These are phyloP conservation scores for Sceliomorpha sp. DNA, from an alignment of 2,888 invertebrate species.

Conservation along the genomic window DNA sequence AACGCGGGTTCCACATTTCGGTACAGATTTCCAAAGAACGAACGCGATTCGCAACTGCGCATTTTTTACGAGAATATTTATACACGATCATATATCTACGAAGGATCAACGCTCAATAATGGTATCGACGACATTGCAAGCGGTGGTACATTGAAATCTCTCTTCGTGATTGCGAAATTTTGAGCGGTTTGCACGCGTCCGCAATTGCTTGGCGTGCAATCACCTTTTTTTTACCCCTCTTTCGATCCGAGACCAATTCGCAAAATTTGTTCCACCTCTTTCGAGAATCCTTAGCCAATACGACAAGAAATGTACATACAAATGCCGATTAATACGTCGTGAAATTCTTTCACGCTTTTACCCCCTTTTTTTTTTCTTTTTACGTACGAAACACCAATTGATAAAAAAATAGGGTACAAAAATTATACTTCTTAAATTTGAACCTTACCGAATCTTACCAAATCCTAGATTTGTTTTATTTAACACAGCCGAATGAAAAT, in stretches of 20 bases:
- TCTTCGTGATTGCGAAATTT: conserved; percentile 33
- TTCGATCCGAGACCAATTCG: conserved; percentile 61
- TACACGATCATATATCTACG: no score
- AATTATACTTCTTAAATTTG: conserved; percentile 76
- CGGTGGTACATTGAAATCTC: conserved; percentile 40
- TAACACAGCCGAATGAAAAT: conserved; percentile 80
- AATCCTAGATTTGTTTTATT: conserved; percentile 63
- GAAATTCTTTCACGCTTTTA: conserved; percentile 50
- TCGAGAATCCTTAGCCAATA: conserved; percentile 26
- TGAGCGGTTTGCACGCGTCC: conserved; percentile 27
- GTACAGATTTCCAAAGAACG: no score
- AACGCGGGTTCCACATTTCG: no score
- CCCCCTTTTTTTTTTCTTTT: conserved; percentile 38
- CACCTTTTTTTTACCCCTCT: conserved; percentile 58
- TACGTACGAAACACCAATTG: conserved; percentile 47
- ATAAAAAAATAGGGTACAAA: conserved; percentile 81
- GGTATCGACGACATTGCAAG: conserved; percentile 57
- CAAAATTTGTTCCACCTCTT: conserved; percentile 47
- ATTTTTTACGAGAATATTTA: no score
- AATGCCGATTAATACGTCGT: conserved; percentile 50
- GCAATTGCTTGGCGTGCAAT: conserved; percentile 1
- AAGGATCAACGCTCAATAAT: conserved; percentile 30
- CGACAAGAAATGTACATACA: conserved; percentile 41
- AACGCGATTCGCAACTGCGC: no score
- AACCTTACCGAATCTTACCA: conserved; percentile 73